A percentile compares a stretch with the other conserved stretches of the same genome.
phyloP scores from a whole-genome alignment of 2,888 invertebrate species.

The Ophion slaviceki region DNA sequence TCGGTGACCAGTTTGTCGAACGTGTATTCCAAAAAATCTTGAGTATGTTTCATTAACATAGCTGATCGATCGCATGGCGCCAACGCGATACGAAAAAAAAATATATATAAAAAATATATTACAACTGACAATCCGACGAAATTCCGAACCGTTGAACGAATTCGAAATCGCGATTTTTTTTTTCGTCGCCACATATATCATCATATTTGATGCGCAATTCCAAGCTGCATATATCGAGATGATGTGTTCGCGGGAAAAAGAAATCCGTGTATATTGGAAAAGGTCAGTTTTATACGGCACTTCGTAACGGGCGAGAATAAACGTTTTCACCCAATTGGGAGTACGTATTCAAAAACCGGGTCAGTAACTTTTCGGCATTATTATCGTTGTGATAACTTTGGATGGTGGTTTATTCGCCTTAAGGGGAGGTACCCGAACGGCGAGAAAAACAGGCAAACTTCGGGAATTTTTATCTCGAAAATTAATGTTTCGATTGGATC shows the following conservation, averaged over 20 bases:
- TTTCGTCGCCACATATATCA: too few relatives aligned
- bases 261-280: neutral
- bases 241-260: neutral
- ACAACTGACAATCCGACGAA: neutral
- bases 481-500: too few relatives aligned
- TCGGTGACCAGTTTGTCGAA: neutral
- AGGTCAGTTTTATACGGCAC: neutral
- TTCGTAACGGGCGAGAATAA: neutral
- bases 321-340: neutral
- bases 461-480: too few relatives aligned
- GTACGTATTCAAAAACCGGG: neutral
- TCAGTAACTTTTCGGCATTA: neutral
- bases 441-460: too few relatives aligned
- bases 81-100: neutral
- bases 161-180: neutral
- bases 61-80: slow-evolving; percentile 4
- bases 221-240: neutral
- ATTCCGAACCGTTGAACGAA: too few relatives aligned
- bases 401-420: too few relatives aligned
- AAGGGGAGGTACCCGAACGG: too few relatives aligned
- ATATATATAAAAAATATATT: neutral
- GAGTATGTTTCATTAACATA: slow-evolving; percentile 23
- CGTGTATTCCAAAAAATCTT: neutral
- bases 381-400: neutral
- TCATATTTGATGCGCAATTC: neutral